phyloP scores from a whole-genome alignment of 2,797 vertebrate species.

The Eremophila alpestris region DNA sequence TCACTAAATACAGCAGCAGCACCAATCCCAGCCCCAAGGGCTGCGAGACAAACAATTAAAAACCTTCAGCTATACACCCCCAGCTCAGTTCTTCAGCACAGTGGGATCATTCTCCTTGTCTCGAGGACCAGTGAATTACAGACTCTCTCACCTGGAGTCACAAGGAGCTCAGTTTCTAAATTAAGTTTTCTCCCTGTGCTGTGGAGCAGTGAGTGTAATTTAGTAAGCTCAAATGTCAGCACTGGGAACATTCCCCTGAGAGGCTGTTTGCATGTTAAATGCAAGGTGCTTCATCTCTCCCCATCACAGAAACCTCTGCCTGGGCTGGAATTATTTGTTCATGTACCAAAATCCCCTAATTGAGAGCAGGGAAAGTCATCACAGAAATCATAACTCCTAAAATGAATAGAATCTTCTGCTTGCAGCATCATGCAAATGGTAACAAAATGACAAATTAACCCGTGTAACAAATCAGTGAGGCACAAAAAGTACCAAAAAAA shows the following conservation, averaged over 20 bases:
- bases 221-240: conserved; percentile 3
- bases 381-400: not conserved
- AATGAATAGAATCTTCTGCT: not conserved
- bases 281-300: not conserved
- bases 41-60: conserved; percentile 2
- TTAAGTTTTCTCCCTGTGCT: conserved; percentile 9
- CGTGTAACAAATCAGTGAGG: not conserved
- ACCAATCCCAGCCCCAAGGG: not conserved
- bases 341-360: not conserved
- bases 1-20: not conserved
- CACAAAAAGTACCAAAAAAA: not conserved
- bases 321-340: not conserved
- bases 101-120: not conserved
- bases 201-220: not conserved
- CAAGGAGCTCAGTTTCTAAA: conserved; percentile 10
- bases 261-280: not conserved
- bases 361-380: not conserved
- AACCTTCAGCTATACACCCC: not conserved
- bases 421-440: not conserved
- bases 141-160: not conserved
- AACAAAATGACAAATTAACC: not conserved
- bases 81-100: not conserved
- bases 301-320: not conserved
- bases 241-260: not conserved
- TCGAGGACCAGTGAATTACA: not conserved